Base-by-base conservation (phyloP, 2,888 invertebrate species). In the Pyrgus malvae region DNA sequence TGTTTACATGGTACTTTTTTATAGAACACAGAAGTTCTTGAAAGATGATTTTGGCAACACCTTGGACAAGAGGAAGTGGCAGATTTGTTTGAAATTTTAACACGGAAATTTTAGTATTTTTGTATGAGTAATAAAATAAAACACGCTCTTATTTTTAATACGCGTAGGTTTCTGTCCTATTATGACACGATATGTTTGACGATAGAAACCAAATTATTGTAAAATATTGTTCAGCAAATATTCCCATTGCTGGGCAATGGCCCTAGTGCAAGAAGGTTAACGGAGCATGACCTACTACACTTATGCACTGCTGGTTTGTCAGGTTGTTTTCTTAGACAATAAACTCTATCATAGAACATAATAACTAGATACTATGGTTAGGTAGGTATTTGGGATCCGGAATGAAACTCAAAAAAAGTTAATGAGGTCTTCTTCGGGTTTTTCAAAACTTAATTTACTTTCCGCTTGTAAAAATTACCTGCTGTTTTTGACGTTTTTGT, bases 1-100 rank as follows among this genome's bases (percentile, higher is more conserved):
- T 62, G 62, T 53, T 40, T 55, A 50, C 59, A 61, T 59, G 63
- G 62, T 29, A 40, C 29, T 27, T 48, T 21, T 40, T 27, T 23
- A 40, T 40, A 59, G 12, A 50, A 29, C 27, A 21, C 12, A 9
- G 1, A 21, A 44, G n/a, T 23, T 46, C 42, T 44, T n/a, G n/a
- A 37, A 51, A 44, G 37, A 19, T 27, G 25, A 37, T 19, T 50
- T 42, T 44, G 45, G 45, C 45, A 44, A 35, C 14, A 50, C 17
- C 21, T 8, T 12, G 19, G 45, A n/a, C 23, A 42, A 27, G 25
- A 53, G 44, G 21, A 45, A 51, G 12, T 25, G 27, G 35, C 19
- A 49, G 27, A 49, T 46, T 42, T 23, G 21, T 31, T 31, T 29
- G 21, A 27, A 51, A 35, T 42, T 17, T 42, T 23, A 41, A 42